Evolutionary conservation across 2,888 invertebrate genomes (phyloP).

Genomic region (Lasioglossum pauxillum): DNA sequence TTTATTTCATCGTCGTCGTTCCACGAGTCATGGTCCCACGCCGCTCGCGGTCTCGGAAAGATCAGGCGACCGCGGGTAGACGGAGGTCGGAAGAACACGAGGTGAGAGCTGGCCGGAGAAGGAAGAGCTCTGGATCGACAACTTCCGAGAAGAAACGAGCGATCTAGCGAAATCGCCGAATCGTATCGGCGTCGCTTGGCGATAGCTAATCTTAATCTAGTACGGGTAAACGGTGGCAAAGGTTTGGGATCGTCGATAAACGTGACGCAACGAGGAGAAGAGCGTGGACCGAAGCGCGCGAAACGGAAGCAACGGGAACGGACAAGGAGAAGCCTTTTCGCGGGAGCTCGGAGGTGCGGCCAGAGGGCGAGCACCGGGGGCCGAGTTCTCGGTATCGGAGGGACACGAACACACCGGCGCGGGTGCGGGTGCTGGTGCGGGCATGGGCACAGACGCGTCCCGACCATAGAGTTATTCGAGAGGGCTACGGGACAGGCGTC

Average conservation of each 20-base stretch:
- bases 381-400: slow-evolving; percentile 72
- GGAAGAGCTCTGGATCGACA: not conserved
- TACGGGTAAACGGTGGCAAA: not conserved
- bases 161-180: not conserved
- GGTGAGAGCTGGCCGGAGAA: not conserved
- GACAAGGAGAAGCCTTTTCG: slow-evolving; percentile 10
- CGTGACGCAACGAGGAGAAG: not conserved
- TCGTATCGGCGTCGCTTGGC: not conserved
- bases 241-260: not conserved
- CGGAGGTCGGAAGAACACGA: not conserved
- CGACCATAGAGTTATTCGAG: slow-evolving; percentile 48
- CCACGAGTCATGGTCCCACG: not conserved
- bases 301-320: slow-evolving; percentile 12
- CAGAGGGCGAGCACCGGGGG: slow-evolving; percentile 57
- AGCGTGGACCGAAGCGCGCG: not conserved
- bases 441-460: slow-evolving; percentile 17
- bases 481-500: slow-evolving; percentile 67
- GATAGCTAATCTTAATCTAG: not conserved
- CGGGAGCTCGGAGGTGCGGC: slow-evolving; percentile 15
- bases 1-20: not conserved
- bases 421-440: not conserved
- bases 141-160: not conserved
- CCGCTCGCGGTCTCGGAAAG: not conserved
- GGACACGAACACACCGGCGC: not conserved
- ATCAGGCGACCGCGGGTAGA: not conserved